phyloP scores from a whole-genome alignment of 2,113 vertebrate genomes.

The Chroicocephalus ridibundus region DNA sequence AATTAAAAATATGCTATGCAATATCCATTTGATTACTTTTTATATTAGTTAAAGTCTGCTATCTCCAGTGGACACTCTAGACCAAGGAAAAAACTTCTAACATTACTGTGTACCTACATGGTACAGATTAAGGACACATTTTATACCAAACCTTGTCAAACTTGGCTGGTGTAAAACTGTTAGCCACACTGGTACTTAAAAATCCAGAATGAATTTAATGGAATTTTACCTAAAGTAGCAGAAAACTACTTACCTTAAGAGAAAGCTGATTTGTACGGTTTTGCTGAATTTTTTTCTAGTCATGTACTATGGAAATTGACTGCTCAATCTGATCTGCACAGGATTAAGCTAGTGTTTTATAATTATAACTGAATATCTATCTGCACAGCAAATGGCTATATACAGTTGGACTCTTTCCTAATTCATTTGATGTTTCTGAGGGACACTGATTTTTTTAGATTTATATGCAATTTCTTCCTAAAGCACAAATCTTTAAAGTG shows the following conservation, averaged over 20 bases:
- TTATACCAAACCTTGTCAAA: neutral
- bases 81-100: neutral
- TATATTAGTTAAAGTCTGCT: neutral
- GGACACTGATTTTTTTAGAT: neutral
- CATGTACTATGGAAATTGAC: neutral
- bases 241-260: neutral
- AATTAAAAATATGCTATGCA: neutral
- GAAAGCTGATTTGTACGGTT: neutral
- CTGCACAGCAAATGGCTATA: neutral
- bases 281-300: neutral
- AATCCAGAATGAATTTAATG: neutral
- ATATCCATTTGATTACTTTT: neutral
- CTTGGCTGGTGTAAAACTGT: neutral
- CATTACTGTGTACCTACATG: neutral
- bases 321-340: neutral
- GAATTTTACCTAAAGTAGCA: neutral
- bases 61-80: neutral
- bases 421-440: neutral
- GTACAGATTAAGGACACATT: neutral
- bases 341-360: slow-evolving; percentile 1
- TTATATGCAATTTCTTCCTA: neutral
- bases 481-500: neutral
- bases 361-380: neutral
- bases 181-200: neutral
- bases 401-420: neutral